Conservation (phyloP, 1,140 invertebrate species). For the Macrobrachium rosenbergii region DNA sequence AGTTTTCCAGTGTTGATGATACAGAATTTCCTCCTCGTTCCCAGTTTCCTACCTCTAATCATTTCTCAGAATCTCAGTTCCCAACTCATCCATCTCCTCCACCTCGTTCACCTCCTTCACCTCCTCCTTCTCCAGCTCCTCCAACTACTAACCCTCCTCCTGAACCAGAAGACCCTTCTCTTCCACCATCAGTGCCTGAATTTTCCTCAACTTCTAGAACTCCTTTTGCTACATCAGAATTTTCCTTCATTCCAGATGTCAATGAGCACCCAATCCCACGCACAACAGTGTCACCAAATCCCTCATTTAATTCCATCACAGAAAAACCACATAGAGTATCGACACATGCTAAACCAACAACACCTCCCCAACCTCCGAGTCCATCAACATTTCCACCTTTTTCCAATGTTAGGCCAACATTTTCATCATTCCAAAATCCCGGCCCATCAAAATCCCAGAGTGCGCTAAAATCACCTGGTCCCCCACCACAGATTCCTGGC, state of each 20-base stretch:
- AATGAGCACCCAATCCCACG: not conserved
- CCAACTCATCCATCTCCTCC: not conserved
- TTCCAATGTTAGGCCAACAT: conserved; percentile 24
- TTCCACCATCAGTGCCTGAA: not conserved
- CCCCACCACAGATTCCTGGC: conserved; percentile 56
- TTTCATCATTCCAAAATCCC: not conserved
- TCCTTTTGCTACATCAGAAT: not conserved
- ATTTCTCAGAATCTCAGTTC: not conserved
- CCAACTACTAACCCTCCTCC: not conserved
- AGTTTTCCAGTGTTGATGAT: not conserved
- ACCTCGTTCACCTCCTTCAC: not conserved
- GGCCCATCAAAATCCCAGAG: not conserved
- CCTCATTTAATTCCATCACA: not conserved
- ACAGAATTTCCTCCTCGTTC: not conserved
- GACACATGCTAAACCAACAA: not conserved
- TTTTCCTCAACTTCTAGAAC: not conserved
- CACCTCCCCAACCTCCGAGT: not conserved
- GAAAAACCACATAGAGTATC: not conserved
- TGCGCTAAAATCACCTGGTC: not conserved
- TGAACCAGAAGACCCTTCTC: not conserved
- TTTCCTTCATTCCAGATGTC: not conserved
- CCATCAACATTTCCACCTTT: conserved; percentile 35
- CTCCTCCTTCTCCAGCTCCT: not conserved
- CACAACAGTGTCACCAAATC: not conserved
- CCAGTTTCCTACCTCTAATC: not conserved